Evolutionary conservation across 2,797 vertebrate species (phyloP), one percentile per base, ranked within the genome.

Genomic region (Cryptoblepharus egeriae): DNA sequence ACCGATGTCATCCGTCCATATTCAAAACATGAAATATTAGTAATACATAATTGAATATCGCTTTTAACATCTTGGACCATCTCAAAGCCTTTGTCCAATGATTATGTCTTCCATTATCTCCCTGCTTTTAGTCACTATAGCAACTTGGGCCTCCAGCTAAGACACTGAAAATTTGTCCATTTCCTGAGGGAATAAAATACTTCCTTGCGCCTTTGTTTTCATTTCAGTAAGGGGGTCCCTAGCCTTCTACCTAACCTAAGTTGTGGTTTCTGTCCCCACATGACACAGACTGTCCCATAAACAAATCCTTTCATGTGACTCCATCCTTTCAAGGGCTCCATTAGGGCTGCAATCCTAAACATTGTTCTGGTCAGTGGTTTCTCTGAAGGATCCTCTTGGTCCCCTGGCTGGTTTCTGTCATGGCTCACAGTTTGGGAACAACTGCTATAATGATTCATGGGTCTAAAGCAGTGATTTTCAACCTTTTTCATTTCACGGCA

Each of bases 21-120:
- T 52, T 49, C 42, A 81, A 73, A 39, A 82, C 2, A 63, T 69
- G 90, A 90, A 84, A 83, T 24, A 30, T 35, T 63, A 85, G 18
- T 55, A n/a, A 39, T 79, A 4, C 0, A 4, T 79, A 80, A 77
- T 61, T 37, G 88, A 37, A 12, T 69, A 39, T 42, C 5, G 12
- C 67, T 69, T 8, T 69, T 12, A 35, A 64, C 28, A 75, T 16
- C 10, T 71, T 24, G 18, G 67, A 9, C 70, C 16, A 10, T 73
- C 45, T n/a, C n/a, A 12, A 35, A 78, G n/a, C 35, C 20, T 49
- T 72, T 35, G 0, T 32, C 13, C 68, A 74, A 58, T 67, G 15
- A 58, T 55, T 16, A 16, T 28, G 20, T 61, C 57, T 70, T 60
- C 35, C 22, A 68, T 73, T 39, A 64, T 2, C 69, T 72, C 35